These are phyloP conservation scores for Drosophila kepulauana DNA, from an alignment of 1,140 invertebrate genomes.

Conservation along the genomic window DNA sequence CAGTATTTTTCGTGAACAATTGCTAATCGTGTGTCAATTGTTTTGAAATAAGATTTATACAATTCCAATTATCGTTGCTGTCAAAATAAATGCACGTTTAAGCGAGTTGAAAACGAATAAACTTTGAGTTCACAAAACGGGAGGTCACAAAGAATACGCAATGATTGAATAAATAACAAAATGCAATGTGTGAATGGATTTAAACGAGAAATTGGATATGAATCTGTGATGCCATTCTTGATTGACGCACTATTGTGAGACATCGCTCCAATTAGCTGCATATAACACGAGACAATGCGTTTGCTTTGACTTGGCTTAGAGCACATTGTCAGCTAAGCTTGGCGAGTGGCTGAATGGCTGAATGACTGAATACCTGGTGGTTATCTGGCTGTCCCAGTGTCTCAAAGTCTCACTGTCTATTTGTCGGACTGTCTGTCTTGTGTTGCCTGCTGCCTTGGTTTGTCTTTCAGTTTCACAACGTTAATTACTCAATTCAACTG, in stretches of 20 bases:
- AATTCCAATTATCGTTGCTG: too few relatives aligned
- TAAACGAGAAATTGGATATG: background rate
- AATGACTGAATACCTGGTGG: conserved; percentile 6
- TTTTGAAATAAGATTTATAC: too few relatives aligned
- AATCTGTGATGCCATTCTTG: conserved; percentile 26
- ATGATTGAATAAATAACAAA: conserved; percentile 13
- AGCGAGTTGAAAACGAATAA: too few relatives aligned
- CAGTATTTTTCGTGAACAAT: too few relatives aligned
- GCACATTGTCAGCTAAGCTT: conserved; percentile 31
- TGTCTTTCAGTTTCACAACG: conserved; percentile 48
- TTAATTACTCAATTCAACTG: conserved; percentile 81
- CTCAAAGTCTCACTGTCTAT: conserved; percentile 1
- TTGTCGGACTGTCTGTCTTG: conserved; percentile 17
- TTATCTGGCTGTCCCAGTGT: conserved; percentile 16
- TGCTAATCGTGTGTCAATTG: too few relatives aligned
- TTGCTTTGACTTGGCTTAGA: conserved; percentile 60
- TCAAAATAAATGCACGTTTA: too few relatives aligned
- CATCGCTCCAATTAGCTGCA: conserved; percentile 72
- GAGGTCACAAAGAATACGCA: background rate
- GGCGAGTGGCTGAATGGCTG: conserved; percentile 17
- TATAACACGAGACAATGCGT: conserved; percentile 73
- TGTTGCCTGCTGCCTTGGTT: conserved; percentile 13
- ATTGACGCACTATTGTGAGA: conserved; percentile 57
- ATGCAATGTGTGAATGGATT: conserved; percentile 3
- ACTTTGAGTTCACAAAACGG: too few relatives aligned